phyloP scores from a whole-genome alignment of 2,888 invertebrate genomes.

The Neoaliturus tenellus region DNA sequence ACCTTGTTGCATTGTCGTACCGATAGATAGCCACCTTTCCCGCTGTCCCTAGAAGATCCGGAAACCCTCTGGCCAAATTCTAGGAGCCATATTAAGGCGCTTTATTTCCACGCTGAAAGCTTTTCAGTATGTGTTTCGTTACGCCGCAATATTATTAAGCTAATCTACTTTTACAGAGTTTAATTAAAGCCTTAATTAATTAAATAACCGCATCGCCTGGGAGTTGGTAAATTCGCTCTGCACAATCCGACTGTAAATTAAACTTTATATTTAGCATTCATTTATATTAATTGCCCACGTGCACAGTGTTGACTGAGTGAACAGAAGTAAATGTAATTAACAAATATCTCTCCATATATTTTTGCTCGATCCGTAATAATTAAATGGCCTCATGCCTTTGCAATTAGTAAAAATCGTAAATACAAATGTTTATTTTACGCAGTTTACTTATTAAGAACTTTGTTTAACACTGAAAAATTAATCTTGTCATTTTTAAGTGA shows the following conservation, averaged over 20 bases:
- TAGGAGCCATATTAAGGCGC: neutral
- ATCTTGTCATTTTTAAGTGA: too few species aligned
- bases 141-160: neutral
- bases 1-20: conserved; percentile 11
- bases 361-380: too few species aligned
- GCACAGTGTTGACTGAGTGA: neutral
- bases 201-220: neutral
- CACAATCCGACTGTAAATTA: neutral
- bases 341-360: too few species aligned
- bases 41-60: neutral
- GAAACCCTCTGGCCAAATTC: neutral
- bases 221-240: neutral
- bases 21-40: neutral
- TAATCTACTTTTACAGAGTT: neutral
- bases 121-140: neutral
- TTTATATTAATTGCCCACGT: neutral
- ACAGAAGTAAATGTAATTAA: neutral
- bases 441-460: too few species aligned
- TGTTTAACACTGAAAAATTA: too few species aligned
- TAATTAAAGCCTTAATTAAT: neutral
- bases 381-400: too few species aligned
- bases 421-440: too few species aligned
- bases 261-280: neutral
- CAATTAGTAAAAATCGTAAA: too few species aligned
- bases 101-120: neutral